Percentiles rank a stretch among this genome's conserved stretches.
phyloP scores from a whole-genome alignment of 1,140 invertebrate genomes.

The Anastatus disparis region DNA sequence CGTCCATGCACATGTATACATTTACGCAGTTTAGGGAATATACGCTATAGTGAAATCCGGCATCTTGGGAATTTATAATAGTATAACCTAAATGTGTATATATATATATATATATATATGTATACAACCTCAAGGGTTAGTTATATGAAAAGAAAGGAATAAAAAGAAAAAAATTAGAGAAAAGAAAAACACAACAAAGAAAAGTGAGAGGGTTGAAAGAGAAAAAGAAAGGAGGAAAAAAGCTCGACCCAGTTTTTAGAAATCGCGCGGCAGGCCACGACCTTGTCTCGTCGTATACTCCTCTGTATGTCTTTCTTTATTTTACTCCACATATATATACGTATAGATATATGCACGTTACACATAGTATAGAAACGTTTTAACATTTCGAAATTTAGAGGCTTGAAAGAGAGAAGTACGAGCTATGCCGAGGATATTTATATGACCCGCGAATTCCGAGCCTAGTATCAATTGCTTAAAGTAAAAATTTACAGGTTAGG shows the following conservation, averaged over 20 bases:
- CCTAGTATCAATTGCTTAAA: conserved; percentile 11
- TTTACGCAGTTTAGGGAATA: no score
- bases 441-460: conserved; percentile 8
- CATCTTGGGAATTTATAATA: neutral
- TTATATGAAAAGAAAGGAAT: neutral
- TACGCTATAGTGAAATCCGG: no score
- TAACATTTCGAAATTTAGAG: conserved; percentile 34
- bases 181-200: no score
- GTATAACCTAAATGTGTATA: no score
- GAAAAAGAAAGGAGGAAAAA: conserved; percentile 9
- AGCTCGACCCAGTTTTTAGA: conserved; percentile 40
- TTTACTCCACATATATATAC: no score
- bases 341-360: no score
- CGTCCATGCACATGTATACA: no score
- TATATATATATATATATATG: no score
- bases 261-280: neutral
- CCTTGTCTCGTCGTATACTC: conserved; percentile 16
- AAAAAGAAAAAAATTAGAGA: neutral
- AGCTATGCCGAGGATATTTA: conserved; percentile 23
- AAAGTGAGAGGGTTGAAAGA: neutral
- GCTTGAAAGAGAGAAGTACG: conserved; percentile 16
- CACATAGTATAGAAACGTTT: no score
- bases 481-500: conserved; percentile 3
- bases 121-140: neutral
- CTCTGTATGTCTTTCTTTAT: neutral